Percentiles rank a stretch among this genome's conserved stretches.
Evolutionary conservation across 1,140 invertebrate species (phyloP).

Genomic region (Samia ricini): DNA sequence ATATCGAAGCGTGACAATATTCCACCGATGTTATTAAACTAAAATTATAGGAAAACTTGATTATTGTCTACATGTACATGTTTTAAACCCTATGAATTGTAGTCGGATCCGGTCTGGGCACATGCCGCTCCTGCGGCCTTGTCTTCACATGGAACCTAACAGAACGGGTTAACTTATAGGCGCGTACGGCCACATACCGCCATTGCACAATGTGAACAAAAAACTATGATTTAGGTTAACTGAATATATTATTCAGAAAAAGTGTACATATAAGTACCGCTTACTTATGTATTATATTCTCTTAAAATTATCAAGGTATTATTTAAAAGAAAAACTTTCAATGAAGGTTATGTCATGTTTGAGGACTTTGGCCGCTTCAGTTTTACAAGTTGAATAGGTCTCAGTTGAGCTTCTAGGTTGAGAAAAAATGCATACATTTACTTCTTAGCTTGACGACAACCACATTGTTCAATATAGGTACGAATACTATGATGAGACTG

Average conservation of each 20-base stretch:
- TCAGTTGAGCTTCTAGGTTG: too few relatives aligned
- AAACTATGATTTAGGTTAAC: background rate
- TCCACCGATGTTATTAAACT: too few relatives aligned
- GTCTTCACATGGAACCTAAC: background rate
- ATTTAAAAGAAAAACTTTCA: too few relatives aligned
- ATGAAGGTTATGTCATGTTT: too few relatives aligned
- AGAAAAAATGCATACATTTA: too few relatives aligned
- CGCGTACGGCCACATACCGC: background rate
- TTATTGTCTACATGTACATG: background rate
- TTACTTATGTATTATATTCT: background rate
- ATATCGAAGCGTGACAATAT: too few relatives aligned
- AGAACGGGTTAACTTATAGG: background rate
- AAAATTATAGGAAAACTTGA: too few relatives aligned
- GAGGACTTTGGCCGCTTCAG: too few relatives aligned
- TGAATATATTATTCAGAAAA: background rate
- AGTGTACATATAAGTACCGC: background rate
- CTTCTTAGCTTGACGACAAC: too few relatives aligned
- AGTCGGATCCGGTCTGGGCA: constrained; percentile 39
- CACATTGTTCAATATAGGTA: too few relatives aligned
- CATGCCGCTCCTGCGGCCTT: constrained; percentile 31
- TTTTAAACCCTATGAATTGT: background rate
- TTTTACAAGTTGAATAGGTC: too few relatives aligned
- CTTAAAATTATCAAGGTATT: background rate
- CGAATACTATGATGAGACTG: too few relatives aligned
- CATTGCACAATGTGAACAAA: background rate